phyloP scores from a whole-genome alignment of 2,797 vertebrate species.

The Gadopsis bispinosus region DNA sequence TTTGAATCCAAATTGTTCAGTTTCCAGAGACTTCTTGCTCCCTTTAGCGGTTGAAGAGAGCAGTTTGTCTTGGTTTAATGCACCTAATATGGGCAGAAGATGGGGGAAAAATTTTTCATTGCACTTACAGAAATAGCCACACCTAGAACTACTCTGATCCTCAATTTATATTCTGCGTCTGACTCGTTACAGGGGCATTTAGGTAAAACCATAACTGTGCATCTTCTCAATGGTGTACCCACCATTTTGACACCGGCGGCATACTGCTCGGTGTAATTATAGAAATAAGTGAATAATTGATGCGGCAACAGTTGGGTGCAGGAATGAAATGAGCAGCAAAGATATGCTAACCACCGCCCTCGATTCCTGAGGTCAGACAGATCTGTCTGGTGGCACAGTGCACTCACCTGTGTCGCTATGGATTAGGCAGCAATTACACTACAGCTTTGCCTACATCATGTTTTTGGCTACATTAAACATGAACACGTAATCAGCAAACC shows the following conservation, averaged over 20 bases:
- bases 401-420: constrained; percentile 39
- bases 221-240: neutral
- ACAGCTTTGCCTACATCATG: constrained; percentile 25
- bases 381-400: constrained; percentile 30
- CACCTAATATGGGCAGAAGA: constrained; percentile 27
- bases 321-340: constrained; percentile 46
- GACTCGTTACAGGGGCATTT: constrained; percentile 25
- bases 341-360: constrained; percentile 50
- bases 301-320: constrained; percentile 58
- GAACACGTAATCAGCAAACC: constrained; percentile 40
- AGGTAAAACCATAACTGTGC: constrained; percentile 24
- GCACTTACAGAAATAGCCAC: constrained; percentile 1
- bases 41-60: constrained; percentile 40
- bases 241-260: constrained; percentile 37
- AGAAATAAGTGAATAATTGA: constrained; percentile 70
- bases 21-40: constrained; percentile 64
- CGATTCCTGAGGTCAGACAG: constrained; percentile 41
- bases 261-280: constrained; percentile 54
- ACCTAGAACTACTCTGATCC: constrained; percentile 5
- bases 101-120: constrained; percentile 14
- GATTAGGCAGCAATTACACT: constrained; percentile 58
- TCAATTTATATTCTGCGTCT: constrained; percentile 10
- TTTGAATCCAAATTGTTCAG: constrained; percentile 62
- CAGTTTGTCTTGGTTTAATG: constrained; percentile 37
- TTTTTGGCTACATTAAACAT: constrained; percentile 48